A percentile compares a stretch with the other conserved stretches of the same genome.
Evolutionary conservation across 2,113 vertebrate species (phyloP).

Genomic region (Cervus canadensis): DNA sequence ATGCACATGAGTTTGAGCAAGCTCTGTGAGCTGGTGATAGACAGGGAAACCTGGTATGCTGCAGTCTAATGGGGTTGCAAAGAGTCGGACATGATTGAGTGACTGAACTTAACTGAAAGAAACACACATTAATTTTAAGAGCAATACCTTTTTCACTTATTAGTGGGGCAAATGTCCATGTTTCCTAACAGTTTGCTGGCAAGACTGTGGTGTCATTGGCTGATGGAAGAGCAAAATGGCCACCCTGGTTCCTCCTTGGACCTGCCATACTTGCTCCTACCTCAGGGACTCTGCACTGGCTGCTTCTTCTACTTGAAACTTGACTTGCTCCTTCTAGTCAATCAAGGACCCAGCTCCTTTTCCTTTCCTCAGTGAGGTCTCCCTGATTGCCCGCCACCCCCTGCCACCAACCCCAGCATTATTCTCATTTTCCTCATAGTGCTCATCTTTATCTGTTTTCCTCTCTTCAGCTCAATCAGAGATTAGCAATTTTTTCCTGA

Average conservation of each 20-base stretch:
- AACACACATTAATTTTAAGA: neutral
- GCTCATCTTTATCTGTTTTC: neutral
- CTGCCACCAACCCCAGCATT: neutral
- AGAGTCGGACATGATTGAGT: neutral
- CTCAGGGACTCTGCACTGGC: neutral
- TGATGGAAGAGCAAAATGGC: neutral
- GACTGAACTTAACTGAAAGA: neutral
- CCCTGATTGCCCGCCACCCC: neutral
- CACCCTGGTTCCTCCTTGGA: neutral
- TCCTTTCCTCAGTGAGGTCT: neutral
- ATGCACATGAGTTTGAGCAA: neutral
- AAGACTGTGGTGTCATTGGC: neutral
- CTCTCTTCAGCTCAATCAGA: neutral
- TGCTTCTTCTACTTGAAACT: neutral
- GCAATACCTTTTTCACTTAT: neutral
- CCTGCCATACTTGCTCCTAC: neutral
- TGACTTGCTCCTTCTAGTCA: neutral
- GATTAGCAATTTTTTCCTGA: neutral
- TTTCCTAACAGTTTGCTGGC: neutral
- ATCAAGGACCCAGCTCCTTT: neutral
- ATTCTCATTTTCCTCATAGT: neutral
- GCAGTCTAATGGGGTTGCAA: neutral
- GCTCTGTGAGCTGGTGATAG: neutral
- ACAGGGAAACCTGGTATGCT: neutral
- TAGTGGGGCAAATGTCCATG: neutral